A percentile compares a stretch with the other conserved stretches of the same genome.
Conservation (phyloP, 2,888 invertebrate species). For the Dasysyrphus tricinctus region DNA sequence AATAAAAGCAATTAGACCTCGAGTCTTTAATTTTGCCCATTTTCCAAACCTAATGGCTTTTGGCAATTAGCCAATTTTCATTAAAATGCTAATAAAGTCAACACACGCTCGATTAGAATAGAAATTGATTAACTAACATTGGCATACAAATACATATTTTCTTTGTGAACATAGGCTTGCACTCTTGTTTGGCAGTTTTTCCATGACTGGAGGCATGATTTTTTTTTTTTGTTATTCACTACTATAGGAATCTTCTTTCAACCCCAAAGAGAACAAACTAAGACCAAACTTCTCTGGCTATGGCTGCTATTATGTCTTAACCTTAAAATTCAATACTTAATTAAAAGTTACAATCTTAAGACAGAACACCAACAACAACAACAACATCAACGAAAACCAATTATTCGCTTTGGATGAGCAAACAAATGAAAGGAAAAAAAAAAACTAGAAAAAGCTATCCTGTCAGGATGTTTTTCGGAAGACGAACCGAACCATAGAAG, state of each 20-base stretch:
- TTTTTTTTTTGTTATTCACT: too few relatives aligned
- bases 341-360: slow-evolving; percentile 72
- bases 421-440: slow-evolving; percentile 21
- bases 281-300: slow-evolving; percentile 52
- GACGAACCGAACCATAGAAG: neutral
- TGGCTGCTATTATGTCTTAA: slow-evolving; percentile 41
- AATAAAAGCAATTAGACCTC: slow-evolving; percentile 43
- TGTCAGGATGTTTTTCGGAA: slow-evolving; percentile 34
- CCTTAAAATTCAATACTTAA: slow-evolving; percentile 73
- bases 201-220: neutral
- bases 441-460: slow-evolving; percentile 50
- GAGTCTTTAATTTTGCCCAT: slow-evolving; percentile 50
- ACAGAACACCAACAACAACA: slow-evolving; percentile 58
- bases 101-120: slow-evolving; percentile 73
- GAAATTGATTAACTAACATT: slow-evolving; percentile 73
- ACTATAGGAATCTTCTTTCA: neutral
- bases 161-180: slow-evolving; percentile 22
- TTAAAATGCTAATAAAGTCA: slow-evolving; percentile 74
- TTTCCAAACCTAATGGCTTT: slow-evolving; percentile 17
- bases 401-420: slow-evolving; percentile 60
- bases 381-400: slow-evolving; percentile 70
- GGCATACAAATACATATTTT: slow-evolving; percentile 35
- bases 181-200: neutral
- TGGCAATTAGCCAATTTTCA: slow-evolving; percentile 72
- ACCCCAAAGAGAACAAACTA: slow-evolving; percentile 16